Evolutionary conservation across 2,888 invertebrate genomes (phyloP), one percentile per base, ranked within the genome.

Genomic region (Erebia aethiops): DNA sequence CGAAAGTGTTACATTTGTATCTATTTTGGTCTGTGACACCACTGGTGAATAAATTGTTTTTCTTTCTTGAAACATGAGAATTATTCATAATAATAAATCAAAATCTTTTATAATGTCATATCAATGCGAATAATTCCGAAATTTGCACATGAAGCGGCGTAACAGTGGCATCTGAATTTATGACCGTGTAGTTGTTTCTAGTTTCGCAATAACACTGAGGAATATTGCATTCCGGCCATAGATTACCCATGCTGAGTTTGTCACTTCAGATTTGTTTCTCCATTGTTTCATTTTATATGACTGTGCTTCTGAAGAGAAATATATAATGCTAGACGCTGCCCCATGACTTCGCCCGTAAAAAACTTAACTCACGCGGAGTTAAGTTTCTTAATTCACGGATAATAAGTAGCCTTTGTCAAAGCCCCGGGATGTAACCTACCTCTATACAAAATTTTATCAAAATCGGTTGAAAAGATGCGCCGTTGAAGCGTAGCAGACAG

Each of bases 221-320:
- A 74, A 77, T 77, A 79, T 79, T 78, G 77, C 79, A 78, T 78
- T 78, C 77, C 77, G 61, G 71, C 66, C 71, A 60, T 70, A 74
- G 76, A 75, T 77, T 76, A 77, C 74, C 70, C 63, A 57, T 41
- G 54, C 68, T 35, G 61, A 67, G 65, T 71, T 71, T 61, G 62
- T 64, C 70, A 69, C 65, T 54, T 56, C 58, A 71, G 71, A 67
- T 64, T 66, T 70, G 70, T 72, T 82, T 80, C 21, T 52, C 16
- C 41, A 54, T 64, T 64, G 35, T 41, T 64, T 41, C 64, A 16
- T 16, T 21, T 64, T 64, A 18, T 41, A 54, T n/a, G 52, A 13
- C 13, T 7, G 16, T 35, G 16, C 16, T 18, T 16, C 16, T 54
- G 52, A 52, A n/a, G 35, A 52, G 46, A 21, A 49, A 21, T 62